Evolutionary conservation across 2,113 vertebrate genomes (phyloP), one percentile per base, ranked within the genome.

Genomic region (Marmota monax): DNA sequence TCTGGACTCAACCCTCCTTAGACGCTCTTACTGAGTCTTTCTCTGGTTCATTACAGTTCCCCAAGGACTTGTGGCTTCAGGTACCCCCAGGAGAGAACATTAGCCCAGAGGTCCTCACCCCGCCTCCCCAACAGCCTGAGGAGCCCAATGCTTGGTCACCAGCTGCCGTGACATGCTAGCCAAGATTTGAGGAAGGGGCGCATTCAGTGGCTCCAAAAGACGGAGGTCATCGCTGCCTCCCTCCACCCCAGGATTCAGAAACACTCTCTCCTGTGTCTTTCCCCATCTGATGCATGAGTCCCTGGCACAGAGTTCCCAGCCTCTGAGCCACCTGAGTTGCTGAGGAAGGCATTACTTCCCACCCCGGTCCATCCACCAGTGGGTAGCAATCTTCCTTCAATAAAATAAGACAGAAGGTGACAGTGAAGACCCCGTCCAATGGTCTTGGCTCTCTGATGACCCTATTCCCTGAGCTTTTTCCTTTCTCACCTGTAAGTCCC

Each of bases 61-160:
- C 23, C 73, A 45, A 16, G 12, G 37, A 61, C 53, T n/a, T 78
- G 39, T 89, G 53, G 14, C 20, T 86, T 69, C 34, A 5, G 48
- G 53, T 53, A 32, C 23, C 61, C 20, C 29, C 4, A 58, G 25
- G 10, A 18, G 58, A 72, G 8, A 65, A 48, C 29, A 45, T 74
- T 73, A 63, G 25, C 22, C 32, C 39, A 72, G 25, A 67, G 22
- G 25, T 20, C 34, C 53, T 95, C 37, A 34, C 5, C 29, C 42
- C 37, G 39, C 14, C 45, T 82, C 23, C 51, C 37, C 67, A 69
- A 18, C 10, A 56, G 58, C 56, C 22, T 37, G 12, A 67, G 39
- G 10, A 45, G 34, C 7, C 0, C 0, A 0, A 17, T 4, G 11
- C 13, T 72, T 88, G 37, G 27, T 29, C 29, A 56, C 29, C 7